Conservation (phyloP, 2,888 invertebrate genomes). For the Mycalesis mineus region DNA sequence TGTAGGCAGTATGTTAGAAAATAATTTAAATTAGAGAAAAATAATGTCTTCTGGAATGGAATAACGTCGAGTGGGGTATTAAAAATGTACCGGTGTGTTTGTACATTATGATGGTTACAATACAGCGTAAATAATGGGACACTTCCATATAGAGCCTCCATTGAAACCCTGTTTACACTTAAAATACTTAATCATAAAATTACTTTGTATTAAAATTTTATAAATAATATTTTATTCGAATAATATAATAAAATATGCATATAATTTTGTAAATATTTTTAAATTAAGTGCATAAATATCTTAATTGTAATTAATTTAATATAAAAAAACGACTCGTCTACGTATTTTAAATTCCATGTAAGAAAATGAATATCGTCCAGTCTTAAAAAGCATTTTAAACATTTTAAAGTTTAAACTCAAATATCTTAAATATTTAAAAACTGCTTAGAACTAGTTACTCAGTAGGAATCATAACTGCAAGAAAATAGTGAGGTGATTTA, state of each 20-base stretch:
- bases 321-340: background rate
- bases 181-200: slow-evolving; percentile 2
- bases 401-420: no score
- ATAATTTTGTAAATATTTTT: slow-evolving; percentile 6
- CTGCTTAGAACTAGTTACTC: no score
- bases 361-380: no score
- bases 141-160: slow-evolving; percentile 33
- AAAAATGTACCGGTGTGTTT: slow-evolving; percentile 10
- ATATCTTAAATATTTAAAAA: no score
- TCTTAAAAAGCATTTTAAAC: no score
- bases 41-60: no score
- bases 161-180: slow-evolving; percentile 32
- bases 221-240: slow-evolving; percentile 8
- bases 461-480: background rate
- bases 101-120: slow-evolving; percentile 28
- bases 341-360: no score
- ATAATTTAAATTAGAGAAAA: no score
- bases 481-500: background rate
- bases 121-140: slow-evolving; percentile 30
- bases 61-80: background rate
- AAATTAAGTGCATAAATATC: background rate
- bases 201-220: slow-evolving; percentile 1
- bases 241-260: background rate
- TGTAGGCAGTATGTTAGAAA: no score
- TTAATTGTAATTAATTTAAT: background rate